Base-by-base conservation (phyloP, 35 echinoderm and acorn worm genomes). In the Heliocidaris tuberculata region DNA sequence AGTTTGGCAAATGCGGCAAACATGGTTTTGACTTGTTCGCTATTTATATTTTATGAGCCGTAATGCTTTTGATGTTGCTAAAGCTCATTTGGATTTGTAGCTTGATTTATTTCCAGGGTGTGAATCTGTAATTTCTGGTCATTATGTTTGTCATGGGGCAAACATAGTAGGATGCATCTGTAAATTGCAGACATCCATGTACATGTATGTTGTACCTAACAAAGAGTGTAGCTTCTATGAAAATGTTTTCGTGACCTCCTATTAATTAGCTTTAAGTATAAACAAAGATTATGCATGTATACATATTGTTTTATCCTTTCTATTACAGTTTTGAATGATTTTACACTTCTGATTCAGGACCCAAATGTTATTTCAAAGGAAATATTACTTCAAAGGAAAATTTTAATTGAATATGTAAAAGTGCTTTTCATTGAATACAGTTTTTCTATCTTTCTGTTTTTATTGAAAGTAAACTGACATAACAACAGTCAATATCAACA, bases 21-120 rank as follows among this genome's bases (percentile, higher is more conserved):
- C 65, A 78, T 78, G 65, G 65, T 78, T 78, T 78, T 78, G 65
- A 78, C 65, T 78, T 78, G 65, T 78, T 27, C 65, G 65, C 65
- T 78, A 78, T 78, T 78, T 78, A 78, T n/a, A 78, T 78, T 78
- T 78, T 78, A 78, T 8, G 65, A 78, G 65, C 19, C 4, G 65
- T 78, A 78, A 29, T 78, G 65, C 21, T 78, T 70, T 78, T 78
- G 65, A 78, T 78, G 65, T 78, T 78, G 65, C 65, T 78, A 78
- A 27, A 27, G 27, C 52, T 78, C 27, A 78, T 78, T 78, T 78
- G 2, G 65, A 78, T 78, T 78, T 78, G 65, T 21, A 78, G 65
- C 65, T 27, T 78, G 65, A 78, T 78, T 78, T n/a, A n/a, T 78
- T 21, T 78, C 65, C 65, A 78, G 27, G 65, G 65, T n/a, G 27